Conservation (phyloP, 1,140 invertebrate genomes). For the Cydia amplana region DNA sequence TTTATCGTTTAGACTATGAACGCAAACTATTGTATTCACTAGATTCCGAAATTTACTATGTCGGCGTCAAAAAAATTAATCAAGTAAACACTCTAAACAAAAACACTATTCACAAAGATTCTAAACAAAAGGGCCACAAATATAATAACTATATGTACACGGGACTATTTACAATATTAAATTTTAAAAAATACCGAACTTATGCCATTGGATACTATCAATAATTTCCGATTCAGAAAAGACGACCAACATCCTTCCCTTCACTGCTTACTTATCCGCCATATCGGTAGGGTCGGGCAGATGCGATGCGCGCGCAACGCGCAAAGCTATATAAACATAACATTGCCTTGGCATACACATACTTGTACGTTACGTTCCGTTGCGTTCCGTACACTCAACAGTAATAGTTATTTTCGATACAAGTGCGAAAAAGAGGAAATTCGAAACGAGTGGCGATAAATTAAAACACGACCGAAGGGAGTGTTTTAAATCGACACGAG, state of each 20-base stretch:
- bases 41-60: conserved; percentile 60
- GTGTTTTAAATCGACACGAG: too few relatives aligned
- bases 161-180: conserved; percentile 80
- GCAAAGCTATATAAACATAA: conserved; percentile 74
- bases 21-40: conserved; percentile 52
- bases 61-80: conserved; percentile 75
- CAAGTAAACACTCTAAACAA: conserved; percentile 78
- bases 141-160: conserved; percentile 81
- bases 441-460: too few relatives aligned
- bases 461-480: too few relatives aligned
- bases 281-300: conserved; percentile 75
- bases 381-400: not conserved
- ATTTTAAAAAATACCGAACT: conserved; percentile 77
- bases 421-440: too few relatives aligned
- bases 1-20: conserved; percentile 52
- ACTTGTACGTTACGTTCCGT: conserved; percentile 43
- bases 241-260: conserved; percentile 77
- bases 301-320: conserved; percentile 78
- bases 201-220: conserved; percentile 79
- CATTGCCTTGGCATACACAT: conserved; percentile 62
- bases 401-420: too few relatives aligned
- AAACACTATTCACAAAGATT: conserved; percentile 79
- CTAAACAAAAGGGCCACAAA: conserved; percentile 79
- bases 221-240: conserved; percentile 79
- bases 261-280: conserved; percentile 78